Evolutionary conservation across 2,797 vertebrate genomes (phyloP), one percentile per base, ranked within the genome.

Genomic region (Cryptoblepharus egeriae): DNA sequence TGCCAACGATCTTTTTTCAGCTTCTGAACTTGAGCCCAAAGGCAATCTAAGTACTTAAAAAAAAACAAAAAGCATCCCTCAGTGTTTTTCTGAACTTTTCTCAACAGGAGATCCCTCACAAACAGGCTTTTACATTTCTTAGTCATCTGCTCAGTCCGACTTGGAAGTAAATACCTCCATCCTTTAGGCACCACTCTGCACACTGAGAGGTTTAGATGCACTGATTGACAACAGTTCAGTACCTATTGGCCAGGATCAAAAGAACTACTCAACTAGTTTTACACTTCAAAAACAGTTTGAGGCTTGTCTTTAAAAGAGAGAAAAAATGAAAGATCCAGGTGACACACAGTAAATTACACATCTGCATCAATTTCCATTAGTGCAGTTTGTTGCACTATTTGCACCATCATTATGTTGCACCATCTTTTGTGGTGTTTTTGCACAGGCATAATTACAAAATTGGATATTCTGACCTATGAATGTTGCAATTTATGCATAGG

Each of bases 11-110:
- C 99, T 64, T 99, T 99, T 89, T 98, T 99, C 87, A 99, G 83
- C 95, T 99, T 99, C 96, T 99, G 98, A 83, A 99, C 96, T 95
- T 99, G 99, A 88, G 98, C 96, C 98, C 98, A 99, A 42, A 99
- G 97, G 93, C 98, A 99, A 95, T 99, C 99, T 94, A 99, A 96
- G 95, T 99, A 99, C 99, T 99, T 93, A 67, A 86, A 81, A 84
- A 88, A 85, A 2, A 81, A 84, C 88, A 85, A 2, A 81, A 83
- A 70, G 69, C 15, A 85, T 77, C 77, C 5, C 16, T 88, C 35
- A 84, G 49, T 30, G 12, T 39, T 24, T 64, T 71, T 32, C 39
- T 24, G 13, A 30, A 45, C 22, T 30, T 7, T 63, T 49, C 20
- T 35, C 4, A 2, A n/a, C 35, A 42, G 26, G 16, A 42, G n/a